These are phyloP conservation scores for Anoplopoma fimbria DNA, from an alignment of 2,113 vertebrate genomes.

Conservation along the genomic window DNA sequence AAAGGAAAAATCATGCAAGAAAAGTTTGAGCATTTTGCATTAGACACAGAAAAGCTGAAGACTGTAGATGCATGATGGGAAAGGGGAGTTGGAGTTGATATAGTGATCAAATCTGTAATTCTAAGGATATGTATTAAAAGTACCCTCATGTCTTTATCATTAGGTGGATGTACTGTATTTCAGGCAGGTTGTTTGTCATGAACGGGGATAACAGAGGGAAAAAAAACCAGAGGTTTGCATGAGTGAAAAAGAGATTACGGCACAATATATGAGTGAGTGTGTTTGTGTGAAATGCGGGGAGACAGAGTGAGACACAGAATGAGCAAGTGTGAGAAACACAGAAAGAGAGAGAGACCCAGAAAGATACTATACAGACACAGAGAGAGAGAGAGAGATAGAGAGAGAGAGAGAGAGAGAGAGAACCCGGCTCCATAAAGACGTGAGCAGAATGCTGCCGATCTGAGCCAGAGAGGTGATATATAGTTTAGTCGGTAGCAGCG, in stretches of 20 bases:
- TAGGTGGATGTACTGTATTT: background rate
- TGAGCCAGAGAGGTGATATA: constrained; percentile 76
- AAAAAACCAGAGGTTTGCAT: constrained; percentile 22
- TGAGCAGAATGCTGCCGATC: constrained; percentile 74
- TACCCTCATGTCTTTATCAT: background rate
- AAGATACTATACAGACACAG: constrained; percentile 40
- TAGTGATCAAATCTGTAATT: background rate
- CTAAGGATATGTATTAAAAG: background rate
- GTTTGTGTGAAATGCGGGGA: constrained; percentile 48
- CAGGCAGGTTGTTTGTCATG: constrained; percentile 37
- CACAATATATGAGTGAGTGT: constrained; percentile 38
- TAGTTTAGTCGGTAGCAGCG: constrained; percentile 78
- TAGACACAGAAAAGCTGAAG: background rate
- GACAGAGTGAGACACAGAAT: constrained; percentile 61
- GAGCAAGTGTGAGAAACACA: constrained; percentile 63
- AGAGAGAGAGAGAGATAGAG: constrained; percentile 37
- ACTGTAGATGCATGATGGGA: background rate
- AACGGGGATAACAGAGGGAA: constrained; percentile 17
- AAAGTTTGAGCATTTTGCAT: background rate
- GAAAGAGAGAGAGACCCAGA: constrained; percentile 30
- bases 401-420: constrained; percentile 49
- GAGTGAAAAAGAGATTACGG: constrained; percentile 11
- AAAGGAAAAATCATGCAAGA: background rate
- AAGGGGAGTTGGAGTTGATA: background rate
- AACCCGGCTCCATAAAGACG: constrained; percentile 70